Evolutionary conservation across 2,888 invertebrate species (phyloP), one percentile per base, ranked within the genome.

Genomic region (Saturnia japonica): DNA sequence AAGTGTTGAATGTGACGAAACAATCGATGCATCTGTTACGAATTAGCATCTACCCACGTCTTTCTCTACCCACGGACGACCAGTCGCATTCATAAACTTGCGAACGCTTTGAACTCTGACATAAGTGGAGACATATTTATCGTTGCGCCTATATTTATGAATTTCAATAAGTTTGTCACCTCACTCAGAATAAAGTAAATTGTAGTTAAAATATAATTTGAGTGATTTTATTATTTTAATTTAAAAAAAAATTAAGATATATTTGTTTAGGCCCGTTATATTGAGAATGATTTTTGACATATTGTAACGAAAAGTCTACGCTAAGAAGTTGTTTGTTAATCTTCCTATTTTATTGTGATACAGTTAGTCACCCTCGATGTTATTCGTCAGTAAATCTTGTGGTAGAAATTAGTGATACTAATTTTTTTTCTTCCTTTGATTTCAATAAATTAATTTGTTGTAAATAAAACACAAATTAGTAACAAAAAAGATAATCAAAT

Each of bases 11-110:
- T 64, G 12, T 64, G 64, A 42, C 28, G 72, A 73, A 72, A 73
- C 67, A 62, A 54, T 66, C 62, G 70, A 72, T 72, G 70, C 68
- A 69, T 73, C 69, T 72, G 71, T 70, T 72, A 54, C 54, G 67
- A 74, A 77, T 78, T 77, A 78, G 73, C 75, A 73, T 71, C 74
- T 60, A 68, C 78, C 78, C 72, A 78, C 77, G 72, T 70, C 54
- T n/a, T n/a, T n/a, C n/a, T 47, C 69, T 69, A 62, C 72, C 74
- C 72, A 69, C 67, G 67, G 34, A 11, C n/a, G 19, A 62, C 43
- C 62, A 47, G 25, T 22, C 34, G 25, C 54, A 62, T 40, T 62
- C 22, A 43, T 68, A 68, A 68, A 68, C 43, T 45, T 60, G 45
- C 64, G 34, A 64, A 40, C 64, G 40, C 19, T 64, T 8, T 64